phyloP scores from a whole-genome alignment of 2,888 invertebrate genomes.

The Lepidonotus clava region DNA sequence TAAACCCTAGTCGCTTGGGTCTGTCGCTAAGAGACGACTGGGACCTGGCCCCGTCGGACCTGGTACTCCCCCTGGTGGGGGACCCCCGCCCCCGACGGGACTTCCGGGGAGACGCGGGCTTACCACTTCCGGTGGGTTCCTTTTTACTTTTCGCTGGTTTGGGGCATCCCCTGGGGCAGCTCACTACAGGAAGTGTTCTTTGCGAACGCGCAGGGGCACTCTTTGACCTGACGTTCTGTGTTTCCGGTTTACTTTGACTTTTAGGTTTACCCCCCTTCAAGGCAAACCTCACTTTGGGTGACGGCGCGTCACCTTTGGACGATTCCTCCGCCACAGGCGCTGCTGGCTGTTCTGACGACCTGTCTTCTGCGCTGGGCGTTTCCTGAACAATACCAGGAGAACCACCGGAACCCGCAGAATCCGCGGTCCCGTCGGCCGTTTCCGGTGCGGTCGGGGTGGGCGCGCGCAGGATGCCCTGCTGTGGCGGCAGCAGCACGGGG shows the following conservation, averaged over 20 bases:
- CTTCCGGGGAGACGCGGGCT: neutral
- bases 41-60: neutral
- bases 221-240: neutral
- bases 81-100: neutral
- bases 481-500: neutral
- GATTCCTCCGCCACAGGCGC: no score
- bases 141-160: neutral
- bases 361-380: no score
- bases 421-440: neutral
- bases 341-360: no score
- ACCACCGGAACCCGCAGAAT: no score
- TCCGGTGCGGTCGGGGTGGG: neutral
- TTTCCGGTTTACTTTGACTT: neutral
- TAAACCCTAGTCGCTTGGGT: neutral
- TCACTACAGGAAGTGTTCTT: neutral
- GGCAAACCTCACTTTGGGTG: neutral
- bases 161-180: neutral
- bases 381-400: no score
- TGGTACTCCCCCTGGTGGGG: no score
- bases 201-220: constrained; percentile 10
- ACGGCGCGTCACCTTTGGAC: no score
- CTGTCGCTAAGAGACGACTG: neutral
- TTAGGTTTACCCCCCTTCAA: neutral
- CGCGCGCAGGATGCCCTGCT: neutral
- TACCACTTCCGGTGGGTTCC: neutral